These are phyloP conservation scores for Pangasianodon gigas DNA, from an alignment of 2,113 vertebrate genomes.

Conservation along the genomic window DNA sequence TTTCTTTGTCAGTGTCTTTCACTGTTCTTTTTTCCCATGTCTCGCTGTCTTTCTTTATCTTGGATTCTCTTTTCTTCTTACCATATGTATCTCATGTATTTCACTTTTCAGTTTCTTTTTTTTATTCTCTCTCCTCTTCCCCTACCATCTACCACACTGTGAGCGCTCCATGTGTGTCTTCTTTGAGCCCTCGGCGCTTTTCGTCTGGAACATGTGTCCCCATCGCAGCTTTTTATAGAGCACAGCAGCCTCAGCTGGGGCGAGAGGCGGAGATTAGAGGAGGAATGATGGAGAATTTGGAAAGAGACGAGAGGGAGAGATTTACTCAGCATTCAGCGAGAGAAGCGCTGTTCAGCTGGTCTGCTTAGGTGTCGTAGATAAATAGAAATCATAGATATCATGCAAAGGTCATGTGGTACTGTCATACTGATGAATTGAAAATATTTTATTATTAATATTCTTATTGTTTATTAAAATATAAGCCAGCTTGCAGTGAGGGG, in stretches of 20 bases:
- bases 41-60: not conserved
- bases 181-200: not conserved
- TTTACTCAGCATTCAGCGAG: not conserved
- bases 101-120: not conserved
- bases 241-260: slow-evolving; percentile 14
- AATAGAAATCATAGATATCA: not conserved
- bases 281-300: not conserved
- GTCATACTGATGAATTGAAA: too few species aligned
- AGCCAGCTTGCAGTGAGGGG: not conserved
- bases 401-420: not conserved
- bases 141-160: not conserved
- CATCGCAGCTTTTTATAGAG: slow-evolving; percentile 22
- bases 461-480: not conserved
- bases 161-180: not conserved
- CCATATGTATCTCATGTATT: not conserved
- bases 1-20: not conserved
- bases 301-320: not conserved
- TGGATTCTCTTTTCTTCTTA: not conserved
- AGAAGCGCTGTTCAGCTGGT: not conserved
- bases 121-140: not conserved
- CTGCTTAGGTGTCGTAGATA: not conserved
- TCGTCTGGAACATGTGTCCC: slow-evolving; percentile 27
- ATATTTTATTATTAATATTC: too few species aligned
- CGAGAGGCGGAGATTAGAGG: not conserved
- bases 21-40: not conserved